phyloP scores from a whole-genome alignment of 2,113 vertebrate genomes.

The Megaptera novaeangliae region DNA sequence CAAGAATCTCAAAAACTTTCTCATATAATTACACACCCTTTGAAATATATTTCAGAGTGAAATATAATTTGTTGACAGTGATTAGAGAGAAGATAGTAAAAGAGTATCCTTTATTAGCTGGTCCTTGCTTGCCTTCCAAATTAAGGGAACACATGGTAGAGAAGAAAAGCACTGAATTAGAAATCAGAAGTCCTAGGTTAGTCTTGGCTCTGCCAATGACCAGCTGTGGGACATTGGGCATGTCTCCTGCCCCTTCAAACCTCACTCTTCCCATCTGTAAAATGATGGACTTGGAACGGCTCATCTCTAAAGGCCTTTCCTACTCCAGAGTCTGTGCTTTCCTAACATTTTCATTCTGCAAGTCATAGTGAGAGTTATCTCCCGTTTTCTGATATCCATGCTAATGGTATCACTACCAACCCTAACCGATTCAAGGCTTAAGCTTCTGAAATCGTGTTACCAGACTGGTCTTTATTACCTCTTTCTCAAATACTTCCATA shows the following conservation, averaged over 20 bases:
- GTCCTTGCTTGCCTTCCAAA: background rate
- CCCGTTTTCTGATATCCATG: background rate
- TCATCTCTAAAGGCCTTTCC: background rate
- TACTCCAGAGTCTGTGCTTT: background rate
- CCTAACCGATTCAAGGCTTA: background rate
- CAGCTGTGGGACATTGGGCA: background rate
- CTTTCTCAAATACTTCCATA: background rate
- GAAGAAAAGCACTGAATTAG: background rate
- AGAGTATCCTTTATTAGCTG: background rate
- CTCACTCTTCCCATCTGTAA: background rate
- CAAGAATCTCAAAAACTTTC: background rate
- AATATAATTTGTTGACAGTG: background rate
- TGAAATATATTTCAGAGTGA: slow-evolving; percentile 1
- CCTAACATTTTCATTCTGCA: background rate
- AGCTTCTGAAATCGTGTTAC: background rate
- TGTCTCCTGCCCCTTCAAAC: background rate
- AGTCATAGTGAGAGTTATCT: background rate
- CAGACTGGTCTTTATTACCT: background rate
- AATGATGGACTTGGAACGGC: background rate
- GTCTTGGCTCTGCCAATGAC: background rate
- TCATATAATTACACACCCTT: background rate
- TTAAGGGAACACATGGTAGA: background rate
- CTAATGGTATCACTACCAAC: background rate
- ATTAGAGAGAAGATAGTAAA: background rate
- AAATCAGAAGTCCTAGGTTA: background rate